These are phyloP conservation scores for Amblyjoppa fuscipennis DNA, from an alignment of 2,888 invertebrate genomes.

Conservation along the genomic window DNA sequence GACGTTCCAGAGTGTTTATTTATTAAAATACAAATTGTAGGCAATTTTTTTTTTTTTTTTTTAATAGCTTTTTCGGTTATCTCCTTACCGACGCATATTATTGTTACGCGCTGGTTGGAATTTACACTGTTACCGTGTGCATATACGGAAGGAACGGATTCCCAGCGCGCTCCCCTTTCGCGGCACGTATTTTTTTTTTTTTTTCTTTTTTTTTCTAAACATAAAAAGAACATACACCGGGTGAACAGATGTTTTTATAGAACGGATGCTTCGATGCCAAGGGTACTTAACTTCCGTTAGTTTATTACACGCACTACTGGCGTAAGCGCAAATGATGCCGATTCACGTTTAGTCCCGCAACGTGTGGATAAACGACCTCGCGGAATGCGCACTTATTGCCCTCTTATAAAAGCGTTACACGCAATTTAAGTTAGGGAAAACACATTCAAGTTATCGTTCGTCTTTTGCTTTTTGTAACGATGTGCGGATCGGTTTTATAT, in stretches of 20 bases:
- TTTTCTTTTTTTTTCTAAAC: not conserved
- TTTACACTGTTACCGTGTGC: not conserved
- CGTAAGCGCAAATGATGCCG: not conserved
- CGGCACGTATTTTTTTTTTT: constrained; percentile 1
- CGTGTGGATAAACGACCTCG: constrained; percentile 14
- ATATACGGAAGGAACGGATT: constrained; percentile 33
- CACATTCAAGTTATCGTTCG: too few species aligned
- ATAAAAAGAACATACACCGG: constrained; percentile 25
- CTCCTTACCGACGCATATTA: not conserved
- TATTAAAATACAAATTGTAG: not conserved
- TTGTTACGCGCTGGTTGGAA: not conserved
- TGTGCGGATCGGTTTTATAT: too few species aligned
- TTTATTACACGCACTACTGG: constrained; percentile 1
- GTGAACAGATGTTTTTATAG: constrained; percentile 36
- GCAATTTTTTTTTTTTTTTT: not conserved
- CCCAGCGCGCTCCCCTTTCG: constrained; percentile 24
- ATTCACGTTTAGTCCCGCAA: constrained; percentile 31
- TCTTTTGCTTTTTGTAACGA: too few species aligned
- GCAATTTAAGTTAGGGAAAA: not conserved
- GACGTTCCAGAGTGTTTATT: too few species aligned
- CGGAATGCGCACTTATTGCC: not conserved
- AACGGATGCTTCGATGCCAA: not conserved
- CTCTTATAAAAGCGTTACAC: constrained; percentile 17
- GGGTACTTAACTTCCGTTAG: constrained; percentile 56
- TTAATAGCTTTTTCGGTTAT: not conserved